Evolutionary conservation across 2,113 vertebrate species (phyloP).

Genomic region (Pseudopipra pipra): DNA sequence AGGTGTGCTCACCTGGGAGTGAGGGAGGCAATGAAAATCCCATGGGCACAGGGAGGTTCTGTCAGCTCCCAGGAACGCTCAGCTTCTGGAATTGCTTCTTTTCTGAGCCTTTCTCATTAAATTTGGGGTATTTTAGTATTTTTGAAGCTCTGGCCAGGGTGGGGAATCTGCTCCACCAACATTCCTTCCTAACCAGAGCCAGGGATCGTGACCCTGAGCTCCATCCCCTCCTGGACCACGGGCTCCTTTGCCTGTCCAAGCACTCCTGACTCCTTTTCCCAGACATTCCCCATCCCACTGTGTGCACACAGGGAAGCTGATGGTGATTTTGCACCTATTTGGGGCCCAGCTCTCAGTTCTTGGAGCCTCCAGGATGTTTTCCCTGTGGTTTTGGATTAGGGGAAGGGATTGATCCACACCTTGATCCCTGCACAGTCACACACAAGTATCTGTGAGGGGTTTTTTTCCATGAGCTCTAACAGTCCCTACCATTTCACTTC

Average conservation of each 20-base stretch:
- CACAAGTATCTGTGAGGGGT: background rate
- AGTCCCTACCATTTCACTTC: fast-evolving
- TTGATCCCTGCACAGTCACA: background rate
- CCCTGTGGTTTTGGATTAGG: fast-evolving
- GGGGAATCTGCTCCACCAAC: background rate
- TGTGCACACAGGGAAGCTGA: background rate
- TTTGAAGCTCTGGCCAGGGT: background rate
- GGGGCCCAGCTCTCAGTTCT: background rate
- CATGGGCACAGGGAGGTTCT: background rate
- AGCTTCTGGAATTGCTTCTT: background rate
- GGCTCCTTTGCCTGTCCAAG: background rate
- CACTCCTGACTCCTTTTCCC: background rate
- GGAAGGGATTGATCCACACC: background rate
- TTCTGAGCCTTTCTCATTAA: fast-evolving
- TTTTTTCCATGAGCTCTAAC: background rate
- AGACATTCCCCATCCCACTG: background rate
- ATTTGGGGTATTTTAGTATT: background rate
- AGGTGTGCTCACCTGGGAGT: background rate
- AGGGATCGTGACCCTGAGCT: background rate
- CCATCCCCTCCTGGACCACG: background rate
- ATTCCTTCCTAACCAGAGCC: no score
- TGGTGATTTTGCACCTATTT: fast-evolving
- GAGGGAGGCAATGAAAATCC: background rate
- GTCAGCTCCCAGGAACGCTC: background rate
- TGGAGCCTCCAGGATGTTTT: background rate